Evolutionary conservation across 1,140 invertebrate species (phyloP), one percentile per base, ranked within the genome.

Genomic region (Nylanderia fulva): DNA sequence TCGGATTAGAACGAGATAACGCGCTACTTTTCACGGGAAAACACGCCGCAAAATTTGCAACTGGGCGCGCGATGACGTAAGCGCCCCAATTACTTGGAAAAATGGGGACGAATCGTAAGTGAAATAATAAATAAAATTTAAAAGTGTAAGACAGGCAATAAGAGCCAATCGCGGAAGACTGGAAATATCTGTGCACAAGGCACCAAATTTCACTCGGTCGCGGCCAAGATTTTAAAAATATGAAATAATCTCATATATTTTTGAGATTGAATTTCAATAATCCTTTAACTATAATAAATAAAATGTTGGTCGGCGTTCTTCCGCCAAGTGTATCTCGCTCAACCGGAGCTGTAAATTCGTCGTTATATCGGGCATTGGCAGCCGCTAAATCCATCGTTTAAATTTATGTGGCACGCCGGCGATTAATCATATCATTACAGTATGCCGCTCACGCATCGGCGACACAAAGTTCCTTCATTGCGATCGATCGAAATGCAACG

Each of bases 391-490:
- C 77, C 52, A 39, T 52, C 66, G 27, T 82, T 80, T 80, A 42
- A 80, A 80, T 80, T 72, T 82, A 72, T 72, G 77, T 72, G 66
- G 66, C 77, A 72, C n/a, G 80, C 27, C 45, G 52, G 36, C 72
- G 77, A 77, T 60, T 72, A 87, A 84, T 58, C 58, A 52, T 74
- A 68, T 84, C 33, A 63, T 54, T 63, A 45, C 85, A 63, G 45
- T 82, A 72, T 71, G 79, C 68, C 79, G 63, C 58, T 54, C 69
- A 66, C 39, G 75, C 45, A 64, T 85, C 71, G 56, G 71, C 54
- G 86, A 85, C 56, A 68, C 48, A n/a, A 83, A 68, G 82, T 88
- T 89, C 69, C 84, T 66, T 82, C 60, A 69, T 86, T 83, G 61
- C 69, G 74, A 89, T 85, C 87, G 79, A 63, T 63, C 88, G 52